Conservation (phyloP, 30 jellyfish, hydroid and myxozoan species). For the Clytia hemisphaerica region DNA sequence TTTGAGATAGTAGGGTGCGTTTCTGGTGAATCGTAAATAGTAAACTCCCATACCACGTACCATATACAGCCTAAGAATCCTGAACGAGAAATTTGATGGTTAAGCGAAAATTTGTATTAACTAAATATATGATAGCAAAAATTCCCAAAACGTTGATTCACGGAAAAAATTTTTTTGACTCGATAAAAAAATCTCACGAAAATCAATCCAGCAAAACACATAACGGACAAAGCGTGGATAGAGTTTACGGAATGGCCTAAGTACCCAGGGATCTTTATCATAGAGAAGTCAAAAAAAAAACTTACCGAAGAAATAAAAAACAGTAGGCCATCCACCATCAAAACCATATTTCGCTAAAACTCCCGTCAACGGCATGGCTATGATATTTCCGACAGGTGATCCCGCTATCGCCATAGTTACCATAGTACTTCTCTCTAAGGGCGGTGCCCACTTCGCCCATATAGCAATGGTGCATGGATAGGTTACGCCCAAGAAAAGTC, state of each 20-base stretch:
- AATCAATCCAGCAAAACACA: too few relatives aligned
- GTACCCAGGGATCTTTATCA: neutral
- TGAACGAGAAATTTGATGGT: neutral
- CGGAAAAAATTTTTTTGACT: too few relatives aligned
- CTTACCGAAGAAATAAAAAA: conserved; percentile 84
- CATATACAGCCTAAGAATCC: conserved; percentile 71
- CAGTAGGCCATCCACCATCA: conserved; percentile 99
- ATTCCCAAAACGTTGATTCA: too few relatives aligned
- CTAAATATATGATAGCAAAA: too few relatives aligned
- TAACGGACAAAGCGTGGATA: too few relatives aligned
- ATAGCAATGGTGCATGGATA: conserved; percentile 89
- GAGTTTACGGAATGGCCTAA: neutral
- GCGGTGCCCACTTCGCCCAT: conserved; percentile 97
- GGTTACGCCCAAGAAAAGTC: conserved; percentile 80
- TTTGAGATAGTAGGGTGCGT: conserved; percentile 68
- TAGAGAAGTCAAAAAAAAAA: neutral
- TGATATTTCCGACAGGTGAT: conserved; percentile 82
- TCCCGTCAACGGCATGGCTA: conserved; percentile 89
- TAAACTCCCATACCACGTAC: conserved; percentile 77
- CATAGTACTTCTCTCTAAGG: conserved; percentile 80
- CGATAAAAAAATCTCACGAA: too few relatives aligned
- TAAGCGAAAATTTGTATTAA: too few relatives aligned
- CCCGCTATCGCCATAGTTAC: conserved; percentile 95
- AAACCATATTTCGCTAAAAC: conserved; percentile 89
- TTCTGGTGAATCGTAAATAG: conserved; percentile 69